Base-by-base conservation (phyloP, 2,888 invertebrate species). In the Tachina fera region DNA sequence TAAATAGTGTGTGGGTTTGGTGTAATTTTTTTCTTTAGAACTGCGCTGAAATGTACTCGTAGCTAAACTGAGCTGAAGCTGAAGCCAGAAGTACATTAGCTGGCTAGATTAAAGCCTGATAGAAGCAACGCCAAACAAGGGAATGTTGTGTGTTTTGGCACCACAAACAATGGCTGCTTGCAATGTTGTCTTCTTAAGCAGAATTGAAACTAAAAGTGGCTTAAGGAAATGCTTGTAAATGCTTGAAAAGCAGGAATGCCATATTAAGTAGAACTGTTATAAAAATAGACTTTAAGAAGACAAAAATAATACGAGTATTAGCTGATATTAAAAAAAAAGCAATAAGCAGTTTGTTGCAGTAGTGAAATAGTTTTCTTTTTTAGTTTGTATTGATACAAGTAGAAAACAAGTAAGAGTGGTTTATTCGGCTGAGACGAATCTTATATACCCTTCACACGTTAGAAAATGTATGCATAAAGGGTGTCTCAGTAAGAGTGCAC, bases 161-260 rank as follows among this genome's bases (percentile, higher is more conserved):
- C 31, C 39, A 68, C 58, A 65, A n/a, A 63, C 53, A 49, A 72
- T 56, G 51, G 53, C 43, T 51, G 41, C 43, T 43, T 60, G 49
- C 43, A 74, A 74, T 58, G 68, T 51, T 14, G 45, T 39, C 61
- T 45, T 39, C 61, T 45, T 43, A 22, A 74, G 41, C 39, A 67
- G 63, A 70, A 76, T n/a, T 71, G 76, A 77, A 72, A 83, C 77
- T 67, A 84, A 78, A 84, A 84, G 78, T 75, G 79, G 68, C 61
- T 70, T 74, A 72, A 79, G 70, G 74, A 79, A 74, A 71, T 70
- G 31, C 31, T 31, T 31, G 49, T 14, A 13, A 14, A 22, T 22
- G 22, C 22, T 22, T 22, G 22, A 53, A 1, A 45, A 53, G 45
- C 39, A 39, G 4, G 56, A 79, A 56, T 16, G 53, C 45, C 22